These are phyloP conservation scores for Mormyrops attenuatus DNA, from an alignment of 2,797 vertebrate genomes.

Conservation along the genomic window DNA sequence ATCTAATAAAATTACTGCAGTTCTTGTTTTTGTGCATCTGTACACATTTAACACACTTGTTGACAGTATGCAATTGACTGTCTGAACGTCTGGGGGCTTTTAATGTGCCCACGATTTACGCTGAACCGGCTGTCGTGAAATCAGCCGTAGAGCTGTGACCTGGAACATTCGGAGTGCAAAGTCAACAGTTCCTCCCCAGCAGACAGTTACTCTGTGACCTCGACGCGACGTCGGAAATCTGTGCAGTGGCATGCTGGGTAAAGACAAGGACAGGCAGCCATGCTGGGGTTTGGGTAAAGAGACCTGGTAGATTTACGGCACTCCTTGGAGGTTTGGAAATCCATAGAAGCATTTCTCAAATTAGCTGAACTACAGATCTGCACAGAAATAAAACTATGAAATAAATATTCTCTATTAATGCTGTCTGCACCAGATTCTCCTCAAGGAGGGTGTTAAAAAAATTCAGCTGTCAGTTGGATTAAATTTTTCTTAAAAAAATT, in stretches of 20 bases:
- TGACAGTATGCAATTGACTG: background rate
- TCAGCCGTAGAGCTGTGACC: background rate
- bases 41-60: background rate
- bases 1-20: background rate
- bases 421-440: background rate
- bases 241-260: background rate
- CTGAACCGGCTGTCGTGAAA: background rate
- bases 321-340: background rate
- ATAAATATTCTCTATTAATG: background rate
- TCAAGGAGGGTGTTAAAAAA: background rate
- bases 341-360: background rate
- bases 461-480: background rate
- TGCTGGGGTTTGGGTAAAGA: background rate
- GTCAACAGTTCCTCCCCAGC: background rate
- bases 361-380: background rate
- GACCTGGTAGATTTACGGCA: background rate
- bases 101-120: background rate
- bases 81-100: background rate
- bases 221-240: background rate
- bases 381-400: background rate
- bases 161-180: background rate
- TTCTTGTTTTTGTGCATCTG: background rate
- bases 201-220: background rate
- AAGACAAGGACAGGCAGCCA: background rate
- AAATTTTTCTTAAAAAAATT: background rate